phyloP scores from a whole-genome alignment of 2,888 invertebrate species.

The Drosophila limbata region DNA sequence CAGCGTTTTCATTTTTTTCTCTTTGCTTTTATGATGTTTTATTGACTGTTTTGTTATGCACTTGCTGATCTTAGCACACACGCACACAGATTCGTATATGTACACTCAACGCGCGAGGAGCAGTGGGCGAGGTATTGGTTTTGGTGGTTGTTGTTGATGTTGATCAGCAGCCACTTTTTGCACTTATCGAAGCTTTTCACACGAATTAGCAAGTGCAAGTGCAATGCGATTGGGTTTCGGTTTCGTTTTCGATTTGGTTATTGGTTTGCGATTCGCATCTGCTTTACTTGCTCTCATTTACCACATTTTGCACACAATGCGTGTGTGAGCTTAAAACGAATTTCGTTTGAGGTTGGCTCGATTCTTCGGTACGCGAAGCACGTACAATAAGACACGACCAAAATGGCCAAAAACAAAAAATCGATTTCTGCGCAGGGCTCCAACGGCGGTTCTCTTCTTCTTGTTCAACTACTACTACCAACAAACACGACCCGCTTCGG shows the following conservation, averaged over 20 bases:
- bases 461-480: slow-evolving; percentile 35
- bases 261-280: slow-evolving; percentile 21
- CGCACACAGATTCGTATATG: slow-evolving; percentile 16
- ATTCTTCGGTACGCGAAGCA: slow-evolving; percentile 51
- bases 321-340: slow-evolving; percentile 46
- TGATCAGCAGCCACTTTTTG: slow-evolving; percentile 1
- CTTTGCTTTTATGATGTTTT: slow-evolving; percentile 16
- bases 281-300: slow-evolving; percentile 26
- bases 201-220: slow-evolving; percentile 28
- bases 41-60: slow-evolving; percentile 48
- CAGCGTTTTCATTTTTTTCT: slow-evolving; percentile 18
- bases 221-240: slow-evolving; percentile 27
- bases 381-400: slow-evolving; percentile 44
- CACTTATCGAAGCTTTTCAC: slow-evolving; percentile 17
- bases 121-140: slow-evolving; percentile 38
- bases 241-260: slow-evolving; percentile 8
- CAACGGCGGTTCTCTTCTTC: slow-evolving; percentile 55
- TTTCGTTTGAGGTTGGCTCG: slow-evolving; percentile 55
- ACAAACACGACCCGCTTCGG: slow-evolving; percentile 38
- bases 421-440: slow-evolving; percentile 84
- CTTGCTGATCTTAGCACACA: slow-evolving; percentile 36
- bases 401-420: slow-evolving; percentile 82
- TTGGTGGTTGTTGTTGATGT: slow-evolving; percentile 9
- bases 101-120: slow-evolving; percentile 18
- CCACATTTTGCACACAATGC: slow-evolving; percentile 33